Conservation (phyloP, 1,140 invertebrate species). For the Chironomus striatipennis region DNA sequence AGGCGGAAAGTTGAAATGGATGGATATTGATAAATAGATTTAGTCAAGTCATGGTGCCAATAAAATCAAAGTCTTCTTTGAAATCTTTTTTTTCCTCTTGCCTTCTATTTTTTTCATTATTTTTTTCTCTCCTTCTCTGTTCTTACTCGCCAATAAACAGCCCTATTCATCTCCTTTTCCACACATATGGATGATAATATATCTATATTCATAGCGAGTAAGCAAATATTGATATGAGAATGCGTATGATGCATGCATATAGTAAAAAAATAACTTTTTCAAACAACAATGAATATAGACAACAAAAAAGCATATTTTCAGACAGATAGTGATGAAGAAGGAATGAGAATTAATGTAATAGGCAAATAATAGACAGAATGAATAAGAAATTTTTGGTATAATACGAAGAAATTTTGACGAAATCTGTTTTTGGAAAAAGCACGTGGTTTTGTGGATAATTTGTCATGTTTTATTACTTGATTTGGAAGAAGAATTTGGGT, state of each 20-base stretch:
- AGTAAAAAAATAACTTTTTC: background rate
- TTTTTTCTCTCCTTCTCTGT: background rate
- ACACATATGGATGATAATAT: background rate
- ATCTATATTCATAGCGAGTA: background rate
- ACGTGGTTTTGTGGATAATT: no score
- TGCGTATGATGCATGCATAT: background rate
- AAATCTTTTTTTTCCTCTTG: no score
- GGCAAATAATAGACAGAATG: conserved; percentile 14
- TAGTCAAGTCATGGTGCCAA: conserved; percentile 19
- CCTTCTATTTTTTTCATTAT: background rate
- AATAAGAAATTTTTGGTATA: background rate
- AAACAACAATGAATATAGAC: background rate
- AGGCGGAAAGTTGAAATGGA: background rate
- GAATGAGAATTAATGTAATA: conserved; percentile 21
- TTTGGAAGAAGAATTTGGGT: no score
- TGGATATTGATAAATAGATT: conserved; percentile 17
- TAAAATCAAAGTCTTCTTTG: conserved; percentile 14
- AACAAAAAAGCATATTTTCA: background rate
- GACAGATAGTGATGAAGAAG: background rate
- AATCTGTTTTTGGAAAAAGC: background rate
- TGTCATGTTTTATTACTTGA: no score
- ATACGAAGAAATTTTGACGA: background rate
- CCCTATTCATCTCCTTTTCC: background rate
- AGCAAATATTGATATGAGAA: background rate
- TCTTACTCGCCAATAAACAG: background rate